phyloP scores from a whole-genome alignment of 92 coral and sea anemone genomes.

The Palythoa grandis region DNA sequence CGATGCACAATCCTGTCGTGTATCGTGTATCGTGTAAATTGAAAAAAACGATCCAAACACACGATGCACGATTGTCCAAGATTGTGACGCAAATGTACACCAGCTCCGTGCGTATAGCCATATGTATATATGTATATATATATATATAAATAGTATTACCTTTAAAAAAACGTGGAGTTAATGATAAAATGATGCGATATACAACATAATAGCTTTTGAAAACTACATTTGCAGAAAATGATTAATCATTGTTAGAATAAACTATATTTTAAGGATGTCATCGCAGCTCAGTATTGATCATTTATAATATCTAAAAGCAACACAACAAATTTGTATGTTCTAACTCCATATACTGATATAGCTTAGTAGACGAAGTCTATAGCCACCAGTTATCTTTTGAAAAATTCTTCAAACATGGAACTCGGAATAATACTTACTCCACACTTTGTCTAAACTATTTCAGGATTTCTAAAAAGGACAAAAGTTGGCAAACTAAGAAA shows the following conservation, averaged over 20 bases:
- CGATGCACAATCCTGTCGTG: not conserved
- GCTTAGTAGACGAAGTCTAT: slow-evolving; percentile 7
- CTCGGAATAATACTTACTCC: slow-evolving; percentile 3
- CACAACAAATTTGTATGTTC: slow-evolving; percentile 11
- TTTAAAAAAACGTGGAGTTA: not conserved
- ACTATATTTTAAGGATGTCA: not conserved
- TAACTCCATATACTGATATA: slow-evolving; percentile 13
- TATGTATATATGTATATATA: too few species aligned
- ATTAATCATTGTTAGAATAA: not conserved
- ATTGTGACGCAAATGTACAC: too few species aligned
- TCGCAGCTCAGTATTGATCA: not conserved
- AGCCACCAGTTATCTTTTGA: not conserved
- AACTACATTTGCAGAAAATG: not conserved
- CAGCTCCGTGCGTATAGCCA: too few species aligned
- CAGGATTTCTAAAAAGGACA: not conserved
- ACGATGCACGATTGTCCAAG: too few species aligned
- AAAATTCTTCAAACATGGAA: not conserved
- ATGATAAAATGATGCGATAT: not conserved
- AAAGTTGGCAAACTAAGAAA: slow-evolving; percentile 5
- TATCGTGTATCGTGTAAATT: not conserved
- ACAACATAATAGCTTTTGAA: not conserved
- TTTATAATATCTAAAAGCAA: not conserved
- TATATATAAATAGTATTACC: not conserved
- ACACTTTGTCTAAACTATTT: slow-evolving; percentile 4
- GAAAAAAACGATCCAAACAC: too few species aligned